phyloP scores from a whole-genome alignment of 2,113 vertebrate species.

The Grantiella picta region DNA sequence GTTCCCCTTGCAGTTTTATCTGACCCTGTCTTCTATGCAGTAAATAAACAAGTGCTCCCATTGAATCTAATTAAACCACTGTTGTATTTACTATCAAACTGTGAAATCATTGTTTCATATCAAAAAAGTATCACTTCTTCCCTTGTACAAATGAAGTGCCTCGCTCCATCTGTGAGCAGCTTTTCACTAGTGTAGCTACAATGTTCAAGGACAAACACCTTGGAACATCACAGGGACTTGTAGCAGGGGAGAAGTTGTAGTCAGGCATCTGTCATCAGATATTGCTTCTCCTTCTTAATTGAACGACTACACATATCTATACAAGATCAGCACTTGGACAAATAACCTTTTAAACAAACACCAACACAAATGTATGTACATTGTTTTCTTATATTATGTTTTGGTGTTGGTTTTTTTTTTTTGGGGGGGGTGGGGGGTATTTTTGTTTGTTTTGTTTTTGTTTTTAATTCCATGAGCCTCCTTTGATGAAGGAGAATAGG shows the following conservation, averaged over 20 bases:
- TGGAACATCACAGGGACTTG: background rate
- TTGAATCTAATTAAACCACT: background rate
- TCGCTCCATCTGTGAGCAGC: background rate
- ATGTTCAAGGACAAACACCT: background rate
- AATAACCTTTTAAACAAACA: background rate
- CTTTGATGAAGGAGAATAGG: background rate
- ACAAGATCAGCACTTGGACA: background rate
- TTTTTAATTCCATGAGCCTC: background rate
- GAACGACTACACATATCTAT: background rate
- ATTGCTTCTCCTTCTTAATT: background rate
- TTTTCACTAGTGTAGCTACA: background rate
- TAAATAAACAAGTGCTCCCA: background rate
- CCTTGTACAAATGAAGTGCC: accelerated
- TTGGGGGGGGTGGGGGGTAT: too few relatives aligned
- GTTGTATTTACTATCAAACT: background rate
- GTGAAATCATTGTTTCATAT: background rate
- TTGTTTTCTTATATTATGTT: background rate
- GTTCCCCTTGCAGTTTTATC: background rate
- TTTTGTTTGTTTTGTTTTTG: background rate
- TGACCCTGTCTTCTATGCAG: background rate
- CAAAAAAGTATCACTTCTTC: background rate
- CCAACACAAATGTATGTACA: background rate
- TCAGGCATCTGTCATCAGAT: background rate
- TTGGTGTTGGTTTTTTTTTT: background rate
- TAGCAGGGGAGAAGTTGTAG: background rate